Base-by-base conservation (phyloP, 2,888 invertebrate genomes). In the Drosophila bunnanda region DNA sequence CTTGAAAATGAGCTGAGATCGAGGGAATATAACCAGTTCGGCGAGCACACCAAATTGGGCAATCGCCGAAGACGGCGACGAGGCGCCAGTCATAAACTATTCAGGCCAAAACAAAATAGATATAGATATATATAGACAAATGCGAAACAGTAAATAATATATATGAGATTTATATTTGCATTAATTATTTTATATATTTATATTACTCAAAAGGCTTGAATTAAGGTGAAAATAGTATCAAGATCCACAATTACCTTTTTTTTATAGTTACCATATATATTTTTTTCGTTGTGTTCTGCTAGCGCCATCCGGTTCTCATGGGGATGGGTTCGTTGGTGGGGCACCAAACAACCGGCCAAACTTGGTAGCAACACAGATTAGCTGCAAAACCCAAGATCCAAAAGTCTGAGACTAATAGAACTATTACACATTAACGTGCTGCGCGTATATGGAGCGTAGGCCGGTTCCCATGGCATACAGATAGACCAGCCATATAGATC, bases 331-430 rank as follows among this genome's bases (percentile, higher is more conserved):
- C n/a, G 41, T 6, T 13, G 12, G 3, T 8, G 20, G 38, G 17
- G 13, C 13, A 22, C n/a, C 44, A 28, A 22, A 17, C 48, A 32
- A 32, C 48, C 48, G 48, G 30, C 84, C 85, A 85, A 86, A 83
- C 83, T 83, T 88, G 89, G 89, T 83, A 86, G 87, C 81, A 9
- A 41, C 20, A 50, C 75, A 83, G 83, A 83, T 83, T 88, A 88
- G 83, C 84, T 78, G 89, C 80, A 86, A 82, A 86, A 82, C 75
- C 71, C 82, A 83, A 86, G 87, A 82, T 80, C 86, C 86, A 79
- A 83, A 83, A 83, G 84, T 87, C 50, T 32, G 50, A 52, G 78
- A 74, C 87, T 83, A 89, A 83, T 89, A 83, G 84, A 83, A 83
- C 83, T 86, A 83, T 88, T 83, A 83, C 87, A 83, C 83, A 88